phyloP scores from a whole-genome alignment of 2,113 vertebrate species.

The Colius striatus region DNA sequence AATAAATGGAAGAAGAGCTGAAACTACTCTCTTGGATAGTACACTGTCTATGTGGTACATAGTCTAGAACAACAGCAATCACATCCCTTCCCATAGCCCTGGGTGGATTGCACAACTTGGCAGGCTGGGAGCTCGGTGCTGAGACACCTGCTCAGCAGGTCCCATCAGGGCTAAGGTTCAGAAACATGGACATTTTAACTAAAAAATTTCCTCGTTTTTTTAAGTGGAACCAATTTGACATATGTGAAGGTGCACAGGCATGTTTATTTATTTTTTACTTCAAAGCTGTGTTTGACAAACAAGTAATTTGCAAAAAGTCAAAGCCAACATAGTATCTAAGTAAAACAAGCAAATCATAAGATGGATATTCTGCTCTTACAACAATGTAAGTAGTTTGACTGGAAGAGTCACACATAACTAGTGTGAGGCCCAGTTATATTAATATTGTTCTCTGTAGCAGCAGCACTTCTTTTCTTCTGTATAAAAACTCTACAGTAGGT shows the following conservation, averaged over 20 bases:
- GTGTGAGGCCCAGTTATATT: background rate
- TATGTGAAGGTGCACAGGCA: background rate
- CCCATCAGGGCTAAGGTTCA: background rate
- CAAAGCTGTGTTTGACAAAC: background rate
- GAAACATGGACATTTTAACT: background rate
- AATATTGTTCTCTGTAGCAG: background rate
- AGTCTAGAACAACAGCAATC: background rate
- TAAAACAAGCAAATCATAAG: background rate
- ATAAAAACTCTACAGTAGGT: background rate
- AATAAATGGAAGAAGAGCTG: background rate
- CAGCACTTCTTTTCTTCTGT: background rate
- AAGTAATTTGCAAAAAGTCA: background rate
- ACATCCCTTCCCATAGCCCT: background rate
- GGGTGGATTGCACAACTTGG: fast-evolving
- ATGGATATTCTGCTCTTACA: background rate
- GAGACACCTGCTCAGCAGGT: background rate
- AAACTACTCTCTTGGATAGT: background rate
- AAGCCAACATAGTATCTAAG: background rate
- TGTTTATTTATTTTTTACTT: background rate
- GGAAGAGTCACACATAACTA: background rate
- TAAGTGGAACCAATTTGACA: background rate
- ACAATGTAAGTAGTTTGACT: background rate
- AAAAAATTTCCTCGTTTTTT: background rate
- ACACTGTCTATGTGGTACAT: fast-evolving
- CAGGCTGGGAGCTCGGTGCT: background rate